Evolutionary conservation across 2,113 vertebrate genomes (phyloP), one percentile per base, ranked within the genome.

Genomic region (Lophura nycthemera): DNA sequence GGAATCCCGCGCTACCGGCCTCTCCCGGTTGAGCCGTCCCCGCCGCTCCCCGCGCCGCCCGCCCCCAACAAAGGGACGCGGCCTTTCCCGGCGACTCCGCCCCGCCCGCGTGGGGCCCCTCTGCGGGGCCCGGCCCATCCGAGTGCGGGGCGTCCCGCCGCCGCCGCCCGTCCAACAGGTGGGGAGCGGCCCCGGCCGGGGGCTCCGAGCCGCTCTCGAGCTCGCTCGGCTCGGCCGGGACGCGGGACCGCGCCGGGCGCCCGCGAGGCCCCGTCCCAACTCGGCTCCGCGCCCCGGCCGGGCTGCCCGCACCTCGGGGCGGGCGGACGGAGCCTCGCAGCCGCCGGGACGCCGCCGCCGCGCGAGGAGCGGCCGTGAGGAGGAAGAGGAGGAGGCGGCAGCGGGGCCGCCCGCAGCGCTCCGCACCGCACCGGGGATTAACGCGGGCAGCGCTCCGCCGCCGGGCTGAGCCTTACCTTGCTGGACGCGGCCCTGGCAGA

Each of bases 401-500:
- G 50, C 25, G 50, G 50, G 50, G 50, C 50, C 50, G 50, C 50
- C 25, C 25, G 50, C 50, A 27, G 25, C 50, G 22, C 20, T 22
- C 22, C 22, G 48, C 11, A 25, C 48, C 48, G 48, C 13, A 25
- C 48, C 48, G 24, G 7, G 25, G 50, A 52, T 52, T 27, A 27
- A 8, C 8, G 50, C 13, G 50, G 50, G 48, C 13, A 52, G 25
- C 50, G 50, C 50, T 52, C 25, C 25, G 50, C 50, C 50, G 24
- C 50, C 50, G 50, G 24, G 24, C 24, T 15, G 50, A 52, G 50
- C 50, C 50, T 60, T 98, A 99, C 98, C 98, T 99, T 99, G 88
- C 85, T 91, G 59, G 96, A 95, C 71, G 94, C 97, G 67, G 97
- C 96, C 95, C 98, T 98, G 98, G 98, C 98, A 97, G 99, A 99